These are phyloP conservation scores for Puma concolor DNA, from an alignment of 2,113 vertebrate species.

Conservation along the genomic window DNA sequence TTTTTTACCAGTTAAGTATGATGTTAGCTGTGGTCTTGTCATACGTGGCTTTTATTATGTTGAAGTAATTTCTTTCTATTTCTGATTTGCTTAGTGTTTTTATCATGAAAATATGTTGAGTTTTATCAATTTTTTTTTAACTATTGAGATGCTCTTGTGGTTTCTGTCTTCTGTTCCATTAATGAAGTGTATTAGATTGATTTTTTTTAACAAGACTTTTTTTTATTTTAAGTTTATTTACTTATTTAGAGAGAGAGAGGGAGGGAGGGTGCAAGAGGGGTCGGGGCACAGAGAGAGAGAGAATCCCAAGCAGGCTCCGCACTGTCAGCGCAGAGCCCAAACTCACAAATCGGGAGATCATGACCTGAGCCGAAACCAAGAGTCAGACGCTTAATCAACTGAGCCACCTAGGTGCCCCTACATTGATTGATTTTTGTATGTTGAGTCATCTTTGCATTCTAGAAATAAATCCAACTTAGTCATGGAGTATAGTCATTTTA, in stretches of 20 bases:
- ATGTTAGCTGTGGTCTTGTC: neutral
- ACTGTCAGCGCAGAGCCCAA: too few relatives aligned
- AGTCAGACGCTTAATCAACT: too few relatives aligned
- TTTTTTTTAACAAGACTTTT: neutral
- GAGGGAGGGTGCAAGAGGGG: too few relatives aligned
- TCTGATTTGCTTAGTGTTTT: neutral
- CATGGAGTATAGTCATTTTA: neutral
- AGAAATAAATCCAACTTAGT: neutral
- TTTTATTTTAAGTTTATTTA: too few relatives aligned
- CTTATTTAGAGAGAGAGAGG: too few relatives aligned
- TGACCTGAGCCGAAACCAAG: too few relatives aligned
- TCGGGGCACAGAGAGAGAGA: too few relatives aligned
- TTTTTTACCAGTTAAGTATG: neutral
- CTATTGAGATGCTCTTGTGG: neutral
- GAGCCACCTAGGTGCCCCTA: too few relatives aligned
- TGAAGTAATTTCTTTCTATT: neutral
- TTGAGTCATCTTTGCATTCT: neutral
- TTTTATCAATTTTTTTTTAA: neutral
- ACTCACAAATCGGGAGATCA: too few relatives aligned
- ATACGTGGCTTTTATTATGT: neutral
- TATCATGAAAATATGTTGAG: neutral
- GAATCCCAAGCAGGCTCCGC: too few relatives aligned
- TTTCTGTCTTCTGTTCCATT: neutral
- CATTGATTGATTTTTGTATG: neutral
- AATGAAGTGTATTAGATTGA: neutral